phyloP scores from a whole-genome alignment of 2,797 vertebrate species.

The Tauraco hartlaubi region DNA sequence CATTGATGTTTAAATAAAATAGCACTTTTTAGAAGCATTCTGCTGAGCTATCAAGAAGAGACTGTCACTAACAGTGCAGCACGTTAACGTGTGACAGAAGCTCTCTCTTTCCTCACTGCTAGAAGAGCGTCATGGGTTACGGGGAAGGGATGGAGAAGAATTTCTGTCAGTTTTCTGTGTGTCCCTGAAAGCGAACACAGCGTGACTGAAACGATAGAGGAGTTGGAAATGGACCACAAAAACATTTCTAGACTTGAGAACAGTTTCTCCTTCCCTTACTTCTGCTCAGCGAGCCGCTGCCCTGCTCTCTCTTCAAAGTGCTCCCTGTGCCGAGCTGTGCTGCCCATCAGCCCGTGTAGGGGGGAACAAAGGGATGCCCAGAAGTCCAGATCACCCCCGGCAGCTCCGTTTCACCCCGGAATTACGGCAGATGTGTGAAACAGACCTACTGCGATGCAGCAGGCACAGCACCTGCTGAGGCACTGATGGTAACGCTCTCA shows the following conservation, averaged over 20 bases:
- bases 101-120: not conserved
- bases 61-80: not conserved
- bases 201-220: not conserved
- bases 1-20: not conserved
- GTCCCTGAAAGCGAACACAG: not conserved
- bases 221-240: not conserved
- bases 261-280: not conserved
- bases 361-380: constrained; percentile 53
- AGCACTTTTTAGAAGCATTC: not conserved
- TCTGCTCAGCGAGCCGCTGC: not conserved
- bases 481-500: rapidly evolving
- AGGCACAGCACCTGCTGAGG: not conserved
- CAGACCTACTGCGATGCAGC: not conserved
- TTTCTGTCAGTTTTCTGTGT: not conserved
- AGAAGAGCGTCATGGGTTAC: not conserved
- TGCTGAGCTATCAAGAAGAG: not conserved
- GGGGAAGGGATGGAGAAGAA: not conserved
- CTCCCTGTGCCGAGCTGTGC: not conserved
- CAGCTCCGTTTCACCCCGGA: not conserved
- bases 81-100: rapidly evolving
- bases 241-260: not conserved
- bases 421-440: constrained; percentile 13
- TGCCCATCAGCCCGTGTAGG: not conserved
- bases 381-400: not conserved
- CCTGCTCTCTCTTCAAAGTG: not conserved